phyloP scores from a whole-genome alignment of 2,113 vertebrate species.

The Lethenteron camtschaticum region DNA sequence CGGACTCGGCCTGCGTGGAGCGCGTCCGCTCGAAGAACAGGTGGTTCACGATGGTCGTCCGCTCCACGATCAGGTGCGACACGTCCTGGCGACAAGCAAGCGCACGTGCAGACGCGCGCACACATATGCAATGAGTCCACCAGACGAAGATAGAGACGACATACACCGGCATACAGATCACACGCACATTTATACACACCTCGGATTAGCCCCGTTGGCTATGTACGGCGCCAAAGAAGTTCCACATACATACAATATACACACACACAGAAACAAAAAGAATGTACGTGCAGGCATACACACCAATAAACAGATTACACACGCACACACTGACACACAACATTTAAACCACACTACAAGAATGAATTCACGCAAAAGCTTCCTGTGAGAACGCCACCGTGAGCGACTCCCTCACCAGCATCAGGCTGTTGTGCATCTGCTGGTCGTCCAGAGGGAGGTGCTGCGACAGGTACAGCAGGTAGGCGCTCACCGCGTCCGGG shows the following conservation, averaged over 20 bases:
- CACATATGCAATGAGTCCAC: background rate
- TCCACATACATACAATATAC: too few relatives aligned
- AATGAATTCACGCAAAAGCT: too few relatives aligned
- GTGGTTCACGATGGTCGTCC: constrained; percentile 90
- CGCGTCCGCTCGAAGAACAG: constrained; percentile 67
- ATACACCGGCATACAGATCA: too few relatives aligned
- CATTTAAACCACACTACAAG: too few relatives aligned
- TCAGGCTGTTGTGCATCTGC: constrained; percentile 63
- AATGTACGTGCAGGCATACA: background rate
- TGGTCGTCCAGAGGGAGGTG: constrained; percentile 84
- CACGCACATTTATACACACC: too few relatives aligned
- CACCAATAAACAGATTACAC: background rate
- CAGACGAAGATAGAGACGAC: too few relatives aligned
- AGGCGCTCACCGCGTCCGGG: constrained; percentile 82
- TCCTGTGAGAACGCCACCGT: too few relatives aligned
- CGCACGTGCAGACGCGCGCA: too few relatives aligned
- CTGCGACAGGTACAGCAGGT: constrained; percentile 86
- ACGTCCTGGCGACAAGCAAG: constrained; percentile 36
- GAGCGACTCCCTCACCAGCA: constrained; percentile 39
- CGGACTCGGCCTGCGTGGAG: constrained; percentile 30
- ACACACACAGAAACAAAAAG: too few relatives aligned
- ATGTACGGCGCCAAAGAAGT: too few relatives aligned
- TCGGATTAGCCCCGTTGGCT: too few relatives aligned
- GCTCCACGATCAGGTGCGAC: constrained; percentile 77
- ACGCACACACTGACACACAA: background rate